Evolutionary conservation across 1,140 invertebrate genomes (phyloP).

Genomic region (Pogonognathellus flavescens): DNA sequence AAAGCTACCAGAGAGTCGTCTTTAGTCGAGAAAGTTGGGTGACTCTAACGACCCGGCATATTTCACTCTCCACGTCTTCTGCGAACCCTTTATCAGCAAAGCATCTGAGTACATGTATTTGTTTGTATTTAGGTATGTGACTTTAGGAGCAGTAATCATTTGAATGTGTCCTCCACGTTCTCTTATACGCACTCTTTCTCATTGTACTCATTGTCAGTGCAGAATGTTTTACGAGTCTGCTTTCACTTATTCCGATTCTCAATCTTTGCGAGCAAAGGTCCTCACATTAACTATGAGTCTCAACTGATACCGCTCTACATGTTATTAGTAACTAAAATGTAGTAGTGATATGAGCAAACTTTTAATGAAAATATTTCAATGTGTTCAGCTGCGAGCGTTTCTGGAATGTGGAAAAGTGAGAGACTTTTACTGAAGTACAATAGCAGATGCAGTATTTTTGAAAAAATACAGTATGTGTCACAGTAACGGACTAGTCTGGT

Average conservation of each 20-base stretch:
- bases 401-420: no score
- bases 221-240: constrained; percentile 35
- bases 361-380: no score
- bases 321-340: no score
- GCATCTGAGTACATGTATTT: constrained; percentile 1
- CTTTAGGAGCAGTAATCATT: constrained; percentile 22
- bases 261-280: background rate
- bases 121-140: constrained; percentile 49
- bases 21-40: constrained; percentile 56
- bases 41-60: constrained; percentile 64
- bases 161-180: constrained; percentile 12
- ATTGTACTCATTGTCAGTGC: constrained; percentile 24
- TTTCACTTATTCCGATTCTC: constrained; percentile 6
- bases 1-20: constrained; percentile 24
- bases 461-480: no score
- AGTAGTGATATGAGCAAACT: no score
- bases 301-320: no score
- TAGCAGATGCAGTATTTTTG: no score
- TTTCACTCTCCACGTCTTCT: constrained; percentile 44
- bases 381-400: no score
- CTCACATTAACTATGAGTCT: no score
- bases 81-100: constrained; percentile 25
- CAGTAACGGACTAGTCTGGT: no score
- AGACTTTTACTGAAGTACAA: no score
- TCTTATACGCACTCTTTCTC: constrained; percentile 9